Evolutionary conservation across 2,113 vertebrate species (phyloP).

Genomic region (Eclectus roratus): DNA sequence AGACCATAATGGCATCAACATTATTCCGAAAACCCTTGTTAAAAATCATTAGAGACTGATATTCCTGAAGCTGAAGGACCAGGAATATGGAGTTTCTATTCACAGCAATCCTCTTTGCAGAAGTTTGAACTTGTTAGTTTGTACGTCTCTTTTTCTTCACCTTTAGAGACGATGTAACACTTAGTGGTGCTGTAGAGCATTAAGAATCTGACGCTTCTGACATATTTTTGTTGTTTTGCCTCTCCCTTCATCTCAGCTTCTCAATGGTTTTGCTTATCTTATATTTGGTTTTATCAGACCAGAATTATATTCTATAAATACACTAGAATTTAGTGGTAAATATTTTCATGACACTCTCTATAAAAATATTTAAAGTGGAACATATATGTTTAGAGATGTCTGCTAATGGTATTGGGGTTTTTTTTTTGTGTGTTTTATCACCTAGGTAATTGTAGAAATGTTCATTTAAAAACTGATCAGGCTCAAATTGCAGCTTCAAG

Average conservation of each 20-base stretch:
- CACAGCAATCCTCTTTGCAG: background rate
- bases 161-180: background rate
- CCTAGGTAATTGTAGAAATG: background rate
- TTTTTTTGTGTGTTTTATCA: background rate
- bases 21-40: background rate
- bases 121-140: background rate
- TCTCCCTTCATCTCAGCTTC: background rate
- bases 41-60: background rate
- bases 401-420: background rate
- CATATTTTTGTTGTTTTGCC: background rate
- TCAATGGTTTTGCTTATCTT: background rate
- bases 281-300: background rate
- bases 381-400: background rate
- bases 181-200: background rate
- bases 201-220: background rate
- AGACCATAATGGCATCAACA: rapidly evolving
- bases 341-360: background rate
- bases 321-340: background rate
- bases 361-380: background rate
- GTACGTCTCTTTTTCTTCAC: background rate
- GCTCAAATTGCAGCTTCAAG: background rate
- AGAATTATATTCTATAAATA: background rate
- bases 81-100: background rate
- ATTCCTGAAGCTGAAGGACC: background rate
- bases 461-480: background rate